Evolutionary conservation across 1,140 invertebrate genomes (phyloP).

Genomic region (Neuroterus valhalla): DNA sequence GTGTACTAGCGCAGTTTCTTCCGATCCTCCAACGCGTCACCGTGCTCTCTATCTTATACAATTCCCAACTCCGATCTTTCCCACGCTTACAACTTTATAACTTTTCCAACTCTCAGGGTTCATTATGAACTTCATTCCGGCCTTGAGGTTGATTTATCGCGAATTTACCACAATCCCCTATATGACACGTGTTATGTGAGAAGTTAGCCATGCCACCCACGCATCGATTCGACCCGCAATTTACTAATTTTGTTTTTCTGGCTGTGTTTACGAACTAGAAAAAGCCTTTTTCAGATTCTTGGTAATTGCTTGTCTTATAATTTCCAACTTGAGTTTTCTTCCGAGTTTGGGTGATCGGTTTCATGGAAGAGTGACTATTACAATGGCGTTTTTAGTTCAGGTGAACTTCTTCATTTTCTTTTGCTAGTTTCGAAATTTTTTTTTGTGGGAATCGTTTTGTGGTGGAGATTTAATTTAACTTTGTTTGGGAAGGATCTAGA

Average conservation of each 20-base stretch:
- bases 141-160: neutral
- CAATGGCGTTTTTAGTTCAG: neutral
- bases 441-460: neutral
- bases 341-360: neutral
- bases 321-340: neutral
- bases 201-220: neutral
- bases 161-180: neutral
- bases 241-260: neutral
- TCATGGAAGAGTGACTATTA: neutral
- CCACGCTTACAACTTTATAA: neutral
- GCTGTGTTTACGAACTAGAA: neutral
- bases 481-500: neutral
- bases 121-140: neutral
- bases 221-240: too few species aligned
- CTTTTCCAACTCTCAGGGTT: neutral
- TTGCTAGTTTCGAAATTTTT: neutral
- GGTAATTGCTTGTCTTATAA: neutral
- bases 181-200: neutral
- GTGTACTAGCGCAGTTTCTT: constrained; percentile 60
- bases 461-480: neutral
- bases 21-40: constrained; percentile 51
- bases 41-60: constrained; percentile 13
- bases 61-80: neutral
- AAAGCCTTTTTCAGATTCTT: neutral
- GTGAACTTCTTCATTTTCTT: neutral